These are phyloP conservation scores for Sarotherodon lohbergeri DNA, from an alignment of 2,113 vertebrate genomes.

Conservation along the genomic window DNA sequence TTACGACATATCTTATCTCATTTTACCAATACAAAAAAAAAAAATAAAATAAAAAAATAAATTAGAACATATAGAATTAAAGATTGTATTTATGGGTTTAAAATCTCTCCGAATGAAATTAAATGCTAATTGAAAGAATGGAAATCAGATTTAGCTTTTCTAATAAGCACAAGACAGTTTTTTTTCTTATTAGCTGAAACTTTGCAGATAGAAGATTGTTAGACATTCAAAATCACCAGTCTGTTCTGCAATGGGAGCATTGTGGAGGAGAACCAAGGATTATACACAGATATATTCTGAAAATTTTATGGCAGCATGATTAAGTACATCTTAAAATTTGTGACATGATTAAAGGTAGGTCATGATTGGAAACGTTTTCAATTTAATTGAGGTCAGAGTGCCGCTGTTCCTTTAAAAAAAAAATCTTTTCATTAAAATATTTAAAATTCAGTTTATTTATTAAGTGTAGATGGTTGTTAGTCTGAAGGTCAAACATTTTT, in stretches of 20 bases:
- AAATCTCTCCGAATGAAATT: neutral
- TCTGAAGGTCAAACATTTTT: neutral
- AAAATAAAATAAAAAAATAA: neutral
- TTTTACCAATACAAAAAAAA: neutral
- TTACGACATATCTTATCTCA: fast-evolving
- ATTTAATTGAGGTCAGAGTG: neutral
- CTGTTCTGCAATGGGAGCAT: neutral
- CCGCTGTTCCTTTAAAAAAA: neutral
- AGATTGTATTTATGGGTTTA: neutral
- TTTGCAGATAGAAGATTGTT: neutral
- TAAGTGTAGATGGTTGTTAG: neutral
- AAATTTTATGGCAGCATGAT: fast-evolving
- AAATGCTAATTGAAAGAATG: neutral
- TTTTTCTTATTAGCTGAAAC: neutral
- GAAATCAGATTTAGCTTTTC: neutral
- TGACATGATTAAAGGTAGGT: neutral
- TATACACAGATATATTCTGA: neutral
- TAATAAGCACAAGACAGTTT: neutral
- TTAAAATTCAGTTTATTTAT: neutral
- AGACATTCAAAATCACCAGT: no score
- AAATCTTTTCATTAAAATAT: neutral
- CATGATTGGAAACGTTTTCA: neutral
- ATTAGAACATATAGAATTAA: neutral
- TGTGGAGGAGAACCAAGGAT: neutral
- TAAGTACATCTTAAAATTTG: neutral